Evolutionary conservation across 2,797 vertebrate genomes (phyloP).

Genomic region (Lithobates sylvaticus): DNA sequence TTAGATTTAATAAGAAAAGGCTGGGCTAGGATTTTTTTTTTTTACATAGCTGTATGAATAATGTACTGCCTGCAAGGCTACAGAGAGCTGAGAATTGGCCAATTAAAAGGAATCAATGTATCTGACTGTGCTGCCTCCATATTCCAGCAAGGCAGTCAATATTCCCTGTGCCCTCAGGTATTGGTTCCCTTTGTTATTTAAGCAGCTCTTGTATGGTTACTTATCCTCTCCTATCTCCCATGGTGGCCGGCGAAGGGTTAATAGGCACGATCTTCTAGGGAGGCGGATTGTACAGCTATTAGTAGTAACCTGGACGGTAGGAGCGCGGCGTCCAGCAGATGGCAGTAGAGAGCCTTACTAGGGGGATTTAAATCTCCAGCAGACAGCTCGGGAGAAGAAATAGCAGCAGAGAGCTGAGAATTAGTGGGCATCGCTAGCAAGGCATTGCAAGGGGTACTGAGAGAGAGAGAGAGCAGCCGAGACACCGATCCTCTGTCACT

Average conservation of each 20-base stretch:
- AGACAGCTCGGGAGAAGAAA: conserved; percentile 57
- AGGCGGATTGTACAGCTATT: not conserved
- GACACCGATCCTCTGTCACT: conserved; percentile 60
- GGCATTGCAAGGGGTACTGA: conserved; percentile 46
- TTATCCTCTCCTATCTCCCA: no score
- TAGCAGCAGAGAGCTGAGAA: conserved; percentile 58
- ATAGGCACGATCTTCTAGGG: not conserved
- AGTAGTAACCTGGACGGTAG: not conserved
- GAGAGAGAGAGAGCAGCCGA: conserved; percentile 17
- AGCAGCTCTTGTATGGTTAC: not conserved
- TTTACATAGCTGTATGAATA: not conserved
- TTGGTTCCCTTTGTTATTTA: not conserved
- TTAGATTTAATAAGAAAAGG: no score
- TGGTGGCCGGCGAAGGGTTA: not conserved
- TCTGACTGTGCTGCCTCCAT: not conserved
- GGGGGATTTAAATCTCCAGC: conserved; percentile 51
- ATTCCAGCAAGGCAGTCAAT: not conserved
- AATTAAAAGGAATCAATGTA: not conserved
- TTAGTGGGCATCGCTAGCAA: conserved; percentile 56
- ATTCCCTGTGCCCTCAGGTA: not conserved
- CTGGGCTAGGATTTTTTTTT: not conserved
- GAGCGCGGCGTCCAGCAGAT: conserved; percentile 6
- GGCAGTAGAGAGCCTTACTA: conserved; percentile 58
- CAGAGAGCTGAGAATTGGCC: not conserved
- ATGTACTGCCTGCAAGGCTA: not conserved